A percentile compares a stretch with the other conserved stretches of the same genome.
These are phyloP conservation scores for Podargus strigoides DNA, from an alignment of 2,797 vertebrate genomes.

Conservation along the genomic window DNA sequence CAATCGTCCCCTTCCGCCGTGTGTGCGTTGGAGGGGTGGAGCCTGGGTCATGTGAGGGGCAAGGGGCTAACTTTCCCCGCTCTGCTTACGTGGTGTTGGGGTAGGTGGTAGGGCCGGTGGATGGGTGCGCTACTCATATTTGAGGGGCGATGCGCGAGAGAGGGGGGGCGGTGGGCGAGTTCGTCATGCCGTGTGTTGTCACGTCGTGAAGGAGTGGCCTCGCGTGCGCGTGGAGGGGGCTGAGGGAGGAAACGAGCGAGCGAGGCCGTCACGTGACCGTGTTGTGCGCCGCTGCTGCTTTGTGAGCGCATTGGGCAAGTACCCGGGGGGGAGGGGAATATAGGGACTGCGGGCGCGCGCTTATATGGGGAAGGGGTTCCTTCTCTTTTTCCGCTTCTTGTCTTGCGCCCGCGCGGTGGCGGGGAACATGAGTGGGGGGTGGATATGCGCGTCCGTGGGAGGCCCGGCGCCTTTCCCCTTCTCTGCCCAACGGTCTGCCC, in stretches of 20 bases:
- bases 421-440: too few relatives aligned
- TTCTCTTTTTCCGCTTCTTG: too few relatives aligned
- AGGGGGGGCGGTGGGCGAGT: not conserved
- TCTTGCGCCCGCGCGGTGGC: too few relatives aligned
- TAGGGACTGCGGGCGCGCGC: too few relatives aligned
- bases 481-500: not conserved
- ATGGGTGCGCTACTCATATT: not conserved
- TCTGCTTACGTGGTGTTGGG: not conserved
- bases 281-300: constrained; percentile 61
- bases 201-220: not conserved
- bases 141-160: not conserved
- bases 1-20: not conserved
- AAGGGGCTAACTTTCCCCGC: too few relatives aligned
- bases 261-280: constrained; percentile 57
- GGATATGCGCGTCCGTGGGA: not conserved
- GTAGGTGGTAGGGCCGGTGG: not conserved
- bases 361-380: too few relatives aligned
- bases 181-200: not conserved
- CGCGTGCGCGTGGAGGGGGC: not conserved
- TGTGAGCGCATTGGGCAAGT: constrained; percentile 75
- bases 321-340: constrained; percentile 5
- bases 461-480: not conserved
- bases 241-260: too few relatives aligned
- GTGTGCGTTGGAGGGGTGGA: not conserved
- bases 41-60: not conserved